These are phyloP conservation scores for Idaea aversata DNA, from an alignment of 2,888 invertebrate species.

Conservation along the genomic window DNA sequence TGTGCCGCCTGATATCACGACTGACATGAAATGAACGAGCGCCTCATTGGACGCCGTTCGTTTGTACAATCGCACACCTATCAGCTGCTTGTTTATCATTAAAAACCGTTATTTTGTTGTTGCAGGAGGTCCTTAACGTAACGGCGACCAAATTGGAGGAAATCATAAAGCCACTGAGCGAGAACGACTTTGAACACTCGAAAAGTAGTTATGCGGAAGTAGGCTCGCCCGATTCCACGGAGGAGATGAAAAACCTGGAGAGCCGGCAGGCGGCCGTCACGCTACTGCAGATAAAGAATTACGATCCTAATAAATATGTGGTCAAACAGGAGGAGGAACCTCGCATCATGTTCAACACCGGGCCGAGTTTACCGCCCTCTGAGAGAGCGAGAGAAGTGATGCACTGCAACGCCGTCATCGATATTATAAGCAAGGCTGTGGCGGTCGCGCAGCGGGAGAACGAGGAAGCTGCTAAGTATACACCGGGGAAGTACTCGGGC, in stretches of 20 bases:
- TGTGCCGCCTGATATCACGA: slow-evolving; percentile 61
- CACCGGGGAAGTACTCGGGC: slow-evolving; percentile 52
- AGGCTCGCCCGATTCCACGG: slow-evolving; percentile 75
- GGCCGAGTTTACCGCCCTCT: slow-evolving; percentile 77
- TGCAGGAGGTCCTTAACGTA: slow-evolving; percentile 79
- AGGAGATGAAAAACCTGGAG: slow-evolving; percentile 77
- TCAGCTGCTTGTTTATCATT: background rate
- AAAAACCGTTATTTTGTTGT: slow-evolving; percentile 41
- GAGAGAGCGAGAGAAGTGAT: slow-evolving; percentile 77
- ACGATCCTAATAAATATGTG: slow-evolving; percentile 73
- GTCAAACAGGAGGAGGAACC: slow-evolving; percentile 71
- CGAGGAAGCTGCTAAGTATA: slow-evolving; percentile 66
- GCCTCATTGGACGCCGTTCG: slow-evolving; percentile 65
- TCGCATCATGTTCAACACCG: slow-evolving; percentile 81
- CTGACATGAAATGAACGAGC: slow-evolving; percentile 56
- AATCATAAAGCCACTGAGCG: slow-evolving; percentile 74
- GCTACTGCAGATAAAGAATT: slow-evolving; percentile 75
- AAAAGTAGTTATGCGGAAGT: slow-evolving; percentile 68
- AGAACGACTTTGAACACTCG: slow-evolving; percentile 51
- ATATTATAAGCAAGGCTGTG: slow-evolving; percentile 76
- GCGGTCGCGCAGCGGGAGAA: slow-evolving; percentile 75
- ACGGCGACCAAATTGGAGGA: slow-evolving; percentile 81
- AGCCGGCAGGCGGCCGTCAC: slow-evolving; percentile 77
- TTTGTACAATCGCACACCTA: slow-evolving; percentile 28
- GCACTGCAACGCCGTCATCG: slow-evolving; percentile 77